Conservation (phyloP, 2,113 vertebrate genomes). For the Rhegmatorhina hoffmannsi region DNA sequence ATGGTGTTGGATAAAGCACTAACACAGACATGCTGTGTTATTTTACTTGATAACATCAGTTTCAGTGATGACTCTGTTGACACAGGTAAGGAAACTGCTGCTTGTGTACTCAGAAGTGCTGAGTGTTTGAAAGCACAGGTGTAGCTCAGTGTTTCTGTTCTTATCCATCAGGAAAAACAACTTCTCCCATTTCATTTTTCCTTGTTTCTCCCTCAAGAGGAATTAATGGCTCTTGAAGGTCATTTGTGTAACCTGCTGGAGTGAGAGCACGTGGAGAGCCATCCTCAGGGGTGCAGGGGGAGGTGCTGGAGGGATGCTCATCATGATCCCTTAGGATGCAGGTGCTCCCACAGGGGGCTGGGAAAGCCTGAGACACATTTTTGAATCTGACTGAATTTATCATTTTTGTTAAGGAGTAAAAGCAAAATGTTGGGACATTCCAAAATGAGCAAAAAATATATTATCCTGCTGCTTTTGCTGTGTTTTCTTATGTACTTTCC, state of each 20-base stretch:
- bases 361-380: not conserved
- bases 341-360: not conserved
- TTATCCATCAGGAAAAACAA: not conserved
- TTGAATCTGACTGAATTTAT: not conserved
- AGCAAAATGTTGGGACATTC: not conserved
- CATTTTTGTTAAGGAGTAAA: not conserved
- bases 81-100: not conserved
- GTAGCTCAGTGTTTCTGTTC: not conserved
- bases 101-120: not conserved
- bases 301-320: not conserved
- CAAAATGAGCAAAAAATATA: not conserved
- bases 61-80: not conserved
- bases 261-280: not conserved
- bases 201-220: not conserved
- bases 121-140: not conserved
- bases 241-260: not conserved
- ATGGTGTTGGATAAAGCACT: not conserved
- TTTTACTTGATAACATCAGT: constrained; percentile 1
- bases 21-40: not conserved
- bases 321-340: not conserved
- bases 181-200: not conserved
- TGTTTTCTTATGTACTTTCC: not conserved
- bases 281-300: not conserved
- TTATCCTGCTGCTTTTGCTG: not conserved
- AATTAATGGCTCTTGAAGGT: not conserved